These are phyloP conservation scores for Bimastos eiseni DNA, from an alignment of 2,888 invertebrate genomes.

Conservation along the genomic window DNA sequence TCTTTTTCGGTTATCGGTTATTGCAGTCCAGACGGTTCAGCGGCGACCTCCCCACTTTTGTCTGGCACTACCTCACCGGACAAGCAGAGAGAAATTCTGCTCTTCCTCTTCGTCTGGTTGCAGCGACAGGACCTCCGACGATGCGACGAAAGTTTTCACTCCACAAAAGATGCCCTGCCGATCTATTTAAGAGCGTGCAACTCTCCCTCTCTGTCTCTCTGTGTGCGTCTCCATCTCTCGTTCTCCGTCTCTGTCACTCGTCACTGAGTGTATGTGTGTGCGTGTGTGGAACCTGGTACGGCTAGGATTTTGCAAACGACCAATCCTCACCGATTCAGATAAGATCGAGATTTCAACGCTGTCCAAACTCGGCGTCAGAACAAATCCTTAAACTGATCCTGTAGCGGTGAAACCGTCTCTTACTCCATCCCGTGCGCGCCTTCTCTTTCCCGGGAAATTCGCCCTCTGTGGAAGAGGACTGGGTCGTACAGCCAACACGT, in stretches of 20 bases:
- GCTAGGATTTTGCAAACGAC: not conserved
- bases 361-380: not conserved
- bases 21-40: not conserved
- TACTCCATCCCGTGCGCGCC: not conserved
- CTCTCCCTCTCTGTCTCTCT: not conserved
- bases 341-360: not conserved
- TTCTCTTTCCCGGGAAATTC: not conserved
- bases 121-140: not conserved
- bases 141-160: not conserved
- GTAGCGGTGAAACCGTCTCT: not conserved
- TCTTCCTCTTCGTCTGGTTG: not conserved
- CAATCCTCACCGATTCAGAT: not conserved
- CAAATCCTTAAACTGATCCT: not conserved
- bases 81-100: not conserved
- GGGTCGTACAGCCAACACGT: not conserved
- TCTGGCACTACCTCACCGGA: not conserved
- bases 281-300: not conserved
- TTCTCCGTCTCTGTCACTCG: not conserved
- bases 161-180: not conserved
- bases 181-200: not conserved
- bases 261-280: no score
- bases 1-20: not conserved
- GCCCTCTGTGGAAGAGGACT: not conserved
- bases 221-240: not conserved
- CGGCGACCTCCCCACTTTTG: not conserved